Evolutionary conservation across 1,140 invertebrate genomes (phyloP).

Genomic region (Lethocerus indicus): DNA sequence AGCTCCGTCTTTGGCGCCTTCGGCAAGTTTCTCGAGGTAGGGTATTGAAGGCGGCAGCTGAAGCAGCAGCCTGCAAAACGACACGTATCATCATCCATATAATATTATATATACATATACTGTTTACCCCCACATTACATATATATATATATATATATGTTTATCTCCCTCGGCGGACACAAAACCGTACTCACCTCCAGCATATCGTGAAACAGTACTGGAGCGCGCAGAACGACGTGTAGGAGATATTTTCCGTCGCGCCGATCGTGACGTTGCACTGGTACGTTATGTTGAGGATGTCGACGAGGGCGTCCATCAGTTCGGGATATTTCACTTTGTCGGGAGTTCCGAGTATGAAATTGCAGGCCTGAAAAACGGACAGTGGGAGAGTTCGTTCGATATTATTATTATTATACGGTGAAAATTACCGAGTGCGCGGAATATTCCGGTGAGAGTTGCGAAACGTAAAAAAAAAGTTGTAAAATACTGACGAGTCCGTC

Average conservation of each 20-base stretch:
- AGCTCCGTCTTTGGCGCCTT: conserved; percentile 30
- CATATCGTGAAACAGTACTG: conserved; percentile 82
- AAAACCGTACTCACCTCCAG: conserved; percentile 61
- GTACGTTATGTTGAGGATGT: conserved; percentile 53
- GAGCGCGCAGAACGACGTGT: conserved; percentile 57
- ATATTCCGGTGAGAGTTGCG: not conserved
- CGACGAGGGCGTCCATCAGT: conserved; percentile 69
- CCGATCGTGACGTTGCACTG: conserved; percentile 26
- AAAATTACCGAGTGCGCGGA: no score
- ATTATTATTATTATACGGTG: no score
- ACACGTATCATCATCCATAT: no score
- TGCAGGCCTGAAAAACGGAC: conserved; percentile 50
- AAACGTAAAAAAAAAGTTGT: conserved; percentile 8
- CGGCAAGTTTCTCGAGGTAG: conserved; percentile 62
- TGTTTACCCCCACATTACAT: no score
- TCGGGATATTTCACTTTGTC: conserved; percentile 80
- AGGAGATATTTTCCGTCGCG: conserved; percentile 36
- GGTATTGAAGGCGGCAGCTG: conserved; percentile 74
- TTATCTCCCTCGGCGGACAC: no score
- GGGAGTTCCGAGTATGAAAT: conserved; percentile 76
- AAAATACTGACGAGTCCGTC: conserved; percentile 54
- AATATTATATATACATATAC: no score
- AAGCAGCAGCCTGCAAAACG: conserved; percentile 42
- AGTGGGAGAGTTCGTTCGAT: no score
- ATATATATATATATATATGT: no score